phyloP scores from a whole-genome alignment of 2,797 vertebrate species.

The Paguma larvata region DNA sequence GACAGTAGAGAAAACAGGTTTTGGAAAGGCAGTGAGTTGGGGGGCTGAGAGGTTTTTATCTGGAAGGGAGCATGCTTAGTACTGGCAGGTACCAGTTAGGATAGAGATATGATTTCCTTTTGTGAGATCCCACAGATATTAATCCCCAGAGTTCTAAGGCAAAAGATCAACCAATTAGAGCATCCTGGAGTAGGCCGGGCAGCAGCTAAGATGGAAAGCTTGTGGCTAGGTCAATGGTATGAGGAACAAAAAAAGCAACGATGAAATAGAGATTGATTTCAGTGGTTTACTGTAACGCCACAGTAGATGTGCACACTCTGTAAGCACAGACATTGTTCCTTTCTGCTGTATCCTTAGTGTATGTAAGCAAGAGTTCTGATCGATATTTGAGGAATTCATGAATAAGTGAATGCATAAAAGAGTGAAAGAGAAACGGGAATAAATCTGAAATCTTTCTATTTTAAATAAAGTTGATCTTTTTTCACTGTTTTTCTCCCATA shows the following conservation, averaged over 20 bases:
- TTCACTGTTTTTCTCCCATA: not conserved
- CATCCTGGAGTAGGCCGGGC: not conserved
- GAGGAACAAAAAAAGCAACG: not conserved
- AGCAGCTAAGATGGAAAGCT: not conserved
- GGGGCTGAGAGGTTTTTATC: not conserved
- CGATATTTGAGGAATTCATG: not conserved
- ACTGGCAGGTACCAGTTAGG: not conserved
- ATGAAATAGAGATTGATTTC: not conserved
- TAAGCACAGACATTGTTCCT: not conserved
- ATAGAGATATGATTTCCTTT: not conserved
- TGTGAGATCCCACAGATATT: not conserved
- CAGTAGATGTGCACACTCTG: not conserved
- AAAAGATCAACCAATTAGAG: not conserved
- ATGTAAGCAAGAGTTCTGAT: not conserved
- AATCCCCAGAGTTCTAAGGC: not conserved
- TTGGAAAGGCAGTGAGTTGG: not conserved
- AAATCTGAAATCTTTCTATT: not conserved
- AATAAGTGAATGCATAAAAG: not conserved
- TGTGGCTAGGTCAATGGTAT: not conserved
- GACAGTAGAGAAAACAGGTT: not conserved
- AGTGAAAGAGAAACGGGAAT: not conserved
- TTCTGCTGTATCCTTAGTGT: not conserved
- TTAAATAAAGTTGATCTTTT: slow-evolving; percentile 17
- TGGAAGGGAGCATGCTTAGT: not conserved
- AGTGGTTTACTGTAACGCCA: not conserved